Evolutionary conservation across 2,113 vertebrate species (phyloP).

Genomic region (Chamaea fasciata): DNA sequence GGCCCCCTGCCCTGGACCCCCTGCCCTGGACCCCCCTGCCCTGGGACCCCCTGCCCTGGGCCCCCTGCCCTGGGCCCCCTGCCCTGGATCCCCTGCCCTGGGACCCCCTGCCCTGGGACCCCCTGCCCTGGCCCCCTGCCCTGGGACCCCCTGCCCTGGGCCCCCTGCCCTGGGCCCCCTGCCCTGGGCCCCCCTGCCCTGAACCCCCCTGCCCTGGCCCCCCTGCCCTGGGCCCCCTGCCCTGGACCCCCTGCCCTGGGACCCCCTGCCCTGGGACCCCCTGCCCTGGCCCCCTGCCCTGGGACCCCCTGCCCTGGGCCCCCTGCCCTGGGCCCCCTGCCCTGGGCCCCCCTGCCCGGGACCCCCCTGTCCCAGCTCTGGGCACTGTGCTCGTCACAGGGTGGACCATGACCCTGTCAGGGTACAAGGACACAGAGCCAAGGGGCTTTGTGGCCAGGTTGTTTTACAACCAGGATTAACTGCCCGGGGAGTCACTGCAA

Average conservation of each 20-base stretch:
- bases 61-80: background rate
- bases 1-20: too few species aligned
- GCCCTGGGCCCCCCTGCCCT: too few species aligned
- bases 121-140: background rate
- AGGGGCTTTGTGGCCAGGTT: rapidly evolving
- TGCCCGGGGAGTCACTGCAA: background rate
- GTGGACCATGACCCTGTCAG: background rate
- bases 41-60: background rate
- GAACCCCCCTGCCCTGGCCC: background rate
- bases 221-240: background rate
- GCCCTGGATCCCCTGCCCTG: too few species aligned
- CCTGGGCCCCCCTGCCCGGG: too few species aligned
- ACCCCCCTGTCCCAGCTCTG: background rate
- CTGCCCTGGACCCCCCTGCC: background rate
- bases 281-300: background rate
- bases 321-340: too few species aligned
- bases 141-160: background rate
- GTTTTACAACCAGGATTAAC: background rate
- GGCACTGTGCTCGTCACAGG: rapidly evolving
- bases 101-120: background rate
- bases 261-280: background rate
- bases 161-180: too few species aligned
- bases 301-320: background rate
- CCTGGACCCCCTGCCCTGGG: too few species aligned
- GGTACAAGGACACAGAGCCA: background rate